These are phyloP conservation scores for Pseudopodoces humilis DNA, from an alignment of 2,113 vertebrate genomes.

Conservation along the genomic window DNA sequence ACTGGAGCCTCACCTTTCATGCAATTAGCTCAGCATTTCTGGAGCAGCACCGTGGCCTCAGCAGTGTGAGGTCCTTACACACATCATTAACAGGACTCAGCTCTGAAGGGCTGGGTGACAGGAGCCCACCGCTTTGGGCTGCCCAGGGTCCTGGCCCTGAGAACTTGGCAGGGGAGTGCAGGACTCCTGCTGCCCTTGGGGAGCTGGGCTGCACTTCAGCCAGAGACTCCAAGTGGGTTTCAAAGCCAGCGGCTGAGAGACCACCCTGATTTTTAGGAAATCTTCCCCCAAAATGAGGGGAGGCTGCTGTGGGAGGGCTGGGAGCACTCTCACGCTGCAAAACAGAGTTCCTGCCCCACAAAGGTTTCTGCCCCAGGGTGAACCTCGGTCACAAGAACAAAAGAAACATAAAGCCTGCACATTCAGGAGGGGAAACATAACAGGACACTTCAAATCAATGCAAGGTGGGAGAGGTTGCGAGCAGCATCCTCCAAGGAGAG, in stretches of 20 bases:
- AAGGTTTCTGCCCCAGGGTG: not conserved
- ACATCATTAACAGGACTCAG: not conserved
- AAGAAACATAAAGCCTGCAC: not conserved
- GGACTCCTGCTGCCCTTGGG: not conserved
- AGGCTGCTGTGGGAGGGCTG: not conserved
- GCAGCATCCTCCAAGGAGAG: not conserved
- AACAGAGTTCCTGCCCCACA: not conserved
- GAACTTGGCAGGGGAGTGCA: not conserved
- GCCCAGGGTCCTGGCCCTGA: not conserved
- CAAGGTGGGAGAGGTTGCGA: fast-evolving
- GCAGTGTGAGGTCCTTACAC: not conserved
- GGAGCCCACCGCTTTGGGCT: not conserved
- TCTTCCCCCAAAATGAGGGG: not conserved
- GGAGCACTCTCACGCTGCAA: fast-evolving
- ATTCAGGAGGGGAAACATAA: not conserved
- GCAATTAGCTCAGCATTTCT: constrained; percentile 2
- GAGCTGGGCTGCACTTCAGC: not conserved
- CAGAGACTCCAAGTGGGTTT: not conserved
- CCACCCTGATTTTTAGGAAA: not conserved
- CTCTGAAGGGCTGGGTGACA: not conserved
- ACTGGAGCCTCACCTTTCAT: not conserved
- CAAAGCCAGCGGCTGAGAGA: not conserved
- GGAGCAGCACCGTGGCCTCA: not conserved
- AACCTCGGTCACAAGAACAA: not conserved
- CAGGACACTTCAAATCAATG: not conserved